Base-by-base conservation (phyloP, 2,797 vertebrate genomes). In the Amphiprion clarkii region DNA sequence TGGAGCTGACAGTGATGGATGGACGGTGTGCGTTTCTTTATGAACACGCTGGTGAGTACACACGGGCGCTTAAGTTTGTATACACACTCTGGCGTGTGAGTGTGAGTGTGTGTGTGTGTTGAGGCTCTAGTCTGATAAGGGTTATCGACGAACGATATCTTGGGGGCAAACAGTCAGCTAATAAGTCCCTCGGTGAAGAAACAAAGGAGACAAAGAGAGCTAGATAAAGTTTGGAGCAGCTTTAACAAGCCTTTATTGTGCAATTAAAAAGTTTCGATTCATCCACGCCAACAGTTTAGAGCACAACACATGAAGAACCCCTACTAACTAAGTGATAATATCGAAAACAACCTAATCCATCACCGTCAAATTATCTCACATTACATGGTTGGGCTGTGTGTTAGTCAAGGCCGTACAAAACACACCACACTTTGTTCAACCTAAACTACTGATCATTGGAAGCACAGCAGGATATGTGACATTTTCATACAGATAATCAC, bases 1-100 rank as follows among this genome's bases (percentile, higher is more conserved):
- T 95, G 93, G 86, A 17, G 88, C 73, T 95, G 96, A 96, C 95
- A 96, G 94, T 96, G 95, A 97, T 95, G 94, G 94, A 96, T 96
- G 67, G 71, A 59, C 25, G 39, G 42, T 40, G 27, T 56, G 48
- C 53, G 56, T 78, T 71, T 63, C 11, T 53, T 44, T 29, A 58
- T 79, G 73, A 68, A 68, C 27, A 55, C 17, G 21, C 5, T 79
- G 74, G 57, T 27, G 71, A 70, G 44, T 55, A 55, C 51, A 73
- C 61, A 49, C 42, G 23, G 56, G 51, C 52, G 49, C 76, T 62
- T 55, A 11, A 48, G 62, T 54, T 54, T 42, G 46, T 61, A 58
- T 29, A n/a, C 33, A 58, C 48, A 63, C 55, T 5, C 49, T 21
- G 3, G 58, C 10, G 33, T 36, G 33, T 36, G 2, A 7, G 42